Evolutionary conservation across 2,888 invertebrate species (phyloP).

Genomic region (Blastobasis adustella): DNA sequence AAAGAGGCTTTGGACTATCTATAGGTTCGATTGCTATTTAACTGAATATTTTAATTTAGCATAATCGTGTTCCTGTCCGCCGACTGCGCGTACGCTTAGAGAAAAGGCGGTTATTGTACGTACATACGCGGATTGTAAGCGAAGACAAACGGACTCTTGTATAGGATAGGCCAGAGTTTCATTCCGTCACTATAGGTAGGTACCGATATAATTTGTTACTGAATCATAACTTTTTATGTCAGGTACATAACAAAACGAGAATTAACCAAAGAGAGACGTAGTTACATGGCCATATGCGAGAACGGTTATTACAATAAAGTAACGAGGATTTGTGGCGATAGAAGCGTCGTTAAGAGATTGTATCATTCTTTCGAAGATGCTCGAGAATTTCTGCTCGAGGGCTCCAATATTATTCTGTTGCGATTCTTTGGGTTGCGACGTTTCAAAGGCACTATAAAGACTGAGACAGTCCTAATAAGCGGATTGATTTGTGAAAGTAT

Average conservation of each 20-base stretch:
- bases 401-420: conserved; percentile 75
- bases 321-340: conserved; percentile 58
- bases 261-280: conserved; percentile 63
- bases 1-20: too few relatives aligned
- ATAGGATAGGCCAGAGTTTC: too few relatives aligned
- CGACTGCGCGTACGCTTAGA: too few relatives aligned
- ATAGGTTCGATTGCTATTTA: too few relatives aligned
- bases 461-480: conserved; percentile 73
- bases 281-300: conserved; percentile 71
- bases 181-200: too few relatives aligned
- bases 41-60: too few relatives aligned
- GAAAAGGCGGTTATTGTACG: too few relatives aligned
- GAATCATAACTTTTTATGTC: conserved; percentile 1
- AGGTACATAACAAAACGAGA: conserved; percentile 61
- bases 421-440: conserved; percentile 74
- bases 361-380: conserved; percentile 67
- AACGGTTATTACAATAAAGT: conserved; percentile 73
- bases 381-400: conserved; percentile 75
- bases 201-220: too few relatives aligned
- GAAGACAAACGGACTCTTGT: too few relatives aligned
- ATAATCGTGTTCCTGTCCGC: too few relatives aligned
- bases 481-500: conserved; percentile 75
- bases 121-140: too few relatives aligned
- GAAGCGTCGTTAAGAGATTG: conserved; percentile 54
- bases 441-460: conserved; percentile 69